phyloP scores from a whole-genome alignment of 2,888 invertebrate species.

The Melanostoma scalare region DNA sequence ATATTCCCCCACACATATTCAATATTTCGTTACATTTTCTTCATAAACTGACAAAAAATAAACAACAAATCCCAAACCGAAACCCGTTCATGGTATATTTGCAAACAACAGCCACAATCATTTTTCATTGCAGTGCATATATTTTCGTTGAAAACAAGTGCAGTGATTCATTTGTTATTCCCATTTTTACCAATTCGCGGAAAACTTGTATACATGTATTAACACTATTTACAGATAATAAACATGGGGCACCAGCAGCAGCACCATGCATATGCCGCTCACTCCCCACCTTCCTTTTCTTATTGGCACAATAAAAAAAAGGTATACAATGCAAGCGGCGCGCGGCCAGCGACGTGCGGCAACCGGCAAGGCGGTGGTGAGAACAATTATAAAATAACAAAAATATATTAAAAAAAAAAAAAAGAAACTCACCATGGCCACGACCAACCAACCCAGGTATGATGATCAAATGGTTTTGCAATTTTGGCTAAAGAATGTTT shows the following conservation, averaged over 20 bases:
- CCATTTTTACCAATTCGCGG: conserved; percentile 26
- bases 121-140: no score
- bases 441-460: background rate
- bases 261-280: conserved; percentile 4
- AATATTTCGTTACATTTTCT: no score
- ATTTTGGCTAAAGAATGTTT: conserved; percentile 20
- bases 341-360: no score
- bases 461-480: conserved; percentile 29
- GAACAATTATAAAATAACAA: conserved; percentile 7
- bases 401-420: background rate
- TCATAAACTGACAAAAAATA: no score
- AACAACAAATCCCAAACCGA: no score
- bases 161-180: conserved; percentile 58
- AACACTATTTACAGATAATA: conserved; percentile 25
- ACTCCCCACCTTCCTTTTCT: background rate
- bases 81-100: no score
- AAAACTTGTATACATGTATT: conserved; percentile 27
- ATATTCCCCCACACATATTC: no score
- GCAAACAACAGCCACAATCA: no score
- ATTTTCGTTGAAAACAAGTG: conserved; percentile 51
- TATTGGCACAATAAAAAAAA: no score
- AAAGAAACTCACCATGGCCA: background rate
- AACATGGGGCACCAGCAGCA: background rate
- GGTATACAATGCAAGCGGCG: no score
- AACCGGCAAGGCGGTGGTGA: background rate